A percentile compares a stretch with the other conserved stretches of the same genome.
These are phyloP conservation scores for Sisor rabdophorus DNA, from an alignment of 2,113 vertebrate species.

Conservation along the genomic window DNA sequence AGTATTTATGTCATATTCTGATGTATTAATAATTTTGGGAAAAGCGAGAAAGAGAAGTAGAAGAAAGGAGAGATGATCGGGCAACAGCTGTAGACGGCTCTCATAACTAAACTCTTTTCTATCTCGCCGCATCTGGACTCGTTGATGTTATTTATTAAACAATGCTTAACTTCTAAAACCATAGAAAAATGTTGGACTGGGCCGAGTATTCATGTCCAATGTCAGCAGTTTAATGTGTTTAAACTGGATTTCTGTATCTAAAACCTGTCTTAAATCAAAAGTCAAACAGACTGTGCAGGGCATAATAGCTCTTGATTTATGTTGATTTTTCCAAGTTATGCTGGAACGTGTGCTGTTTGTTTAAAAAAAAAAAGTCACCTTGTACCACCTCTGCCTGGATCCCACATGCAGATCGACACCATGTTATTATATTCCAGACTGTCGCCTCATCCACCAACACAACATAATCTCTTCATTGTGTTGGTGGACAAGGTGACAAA, in stretches of 20 bases:
- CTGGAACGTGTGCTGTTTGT: background rate
- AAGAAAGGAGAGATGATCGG: background rate
- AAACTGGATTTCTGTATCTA: background rate
- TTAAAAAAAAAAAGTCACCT: conserved; percentile 16
- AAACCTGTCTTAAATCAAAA: background rate
- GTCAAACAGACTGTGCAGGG: too few species aligned
- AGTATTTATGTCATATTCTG: background rate
- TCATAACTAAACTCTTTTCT: background rate
- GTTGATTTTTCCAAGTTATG: conserved; percentile 26
- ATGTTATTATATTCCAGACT: conserved; percentile 19
- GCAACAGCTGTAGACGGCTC: background rate
- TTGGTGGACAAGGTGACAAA: conserved; percentile 22
- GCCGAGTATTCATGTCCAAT: background rate
- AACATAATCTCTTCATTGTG: conserved; percentile 20
- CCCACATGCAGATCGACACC: conserved; percentile 1
- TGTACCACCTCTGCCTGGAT: conserved; percentile 19
- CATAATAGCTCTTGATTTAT: background rate
- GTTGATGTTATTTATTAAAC: background rate
- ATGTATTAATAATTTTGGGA: background rate
- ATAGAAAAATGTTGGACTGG: background rate
- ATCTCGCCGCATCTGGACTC: background rate
- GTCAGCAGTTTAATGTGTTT: background rate
- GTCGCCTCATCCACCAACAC: conserved; percentile 11
- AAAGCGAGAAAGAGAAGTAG: background rate
- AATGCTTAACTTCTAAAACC: background rate